Evolutionary conservation across 2,797 vertebrate species (phyloP).

Genomic region (Acropternis orthonyx): DNA sequence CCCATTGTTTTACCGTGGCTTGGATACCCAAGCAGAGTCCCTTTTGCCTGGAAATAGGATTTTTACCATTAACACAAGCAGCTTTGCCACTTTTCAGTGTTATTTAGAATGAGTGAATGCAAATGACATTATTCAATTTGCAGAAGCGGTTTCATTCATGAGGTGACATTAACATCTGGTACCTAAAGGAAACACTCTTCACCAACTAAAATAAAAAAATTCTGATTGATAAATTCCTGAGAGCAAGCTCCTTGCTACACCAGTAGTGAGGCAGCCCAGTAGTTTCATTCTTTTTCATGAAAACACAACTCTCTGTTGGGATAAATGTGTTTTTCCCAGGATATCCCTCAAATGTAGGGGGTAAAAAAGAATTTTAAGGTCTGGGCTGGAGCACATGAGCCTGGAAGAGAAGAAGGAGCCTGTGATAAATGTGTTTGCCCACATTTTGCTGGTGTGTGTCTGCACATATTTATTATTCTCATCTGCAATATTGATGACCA

Average conservation of each 20-base stretch:
- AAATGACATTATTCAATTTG: constrained; percentile 8
- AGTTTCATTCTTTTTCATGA: background rate
- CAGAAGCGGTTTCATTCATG: background rate
- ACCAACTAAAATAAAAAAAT: background rate
- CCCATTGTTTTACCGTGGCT: background rate
- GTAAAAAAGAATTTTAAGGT: background rate
- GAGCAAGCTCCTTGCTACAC: rapidly evolving
- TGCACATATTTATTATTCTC: constrained; percentile 9
- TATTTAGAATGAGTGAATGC: background rate
- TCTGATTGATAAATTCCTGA: background rate
- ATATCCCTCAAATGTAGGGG: background rate
- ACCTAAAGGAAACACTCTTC: constrained; percentile 12
- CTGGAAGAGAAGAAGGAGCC: background rate
- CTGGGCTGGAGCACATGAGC: rapidly evolving
- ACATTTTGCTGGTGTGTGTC: background rate
- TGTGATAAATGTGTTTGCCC: background rate
- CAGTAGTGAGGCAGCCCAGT: background rate
- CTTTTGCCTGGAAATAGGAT: background rate
- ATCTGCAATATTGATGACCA: constrained; percentile 33
- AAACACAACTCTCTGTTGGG: background rate
- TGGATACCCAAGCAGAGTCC: background rate
- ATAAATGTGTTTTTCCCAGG: background rate
- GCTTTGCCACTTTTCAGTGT: background rate
- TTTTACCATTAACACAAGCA: background rate
- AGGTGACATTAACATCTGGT: background rate